A percentile compares a stretch with the other conserved stretches of the same genome.
Conservation (phyloP, 2,797 vertebrate genomes). For the Eleutherodactylus coqui region DNA sequence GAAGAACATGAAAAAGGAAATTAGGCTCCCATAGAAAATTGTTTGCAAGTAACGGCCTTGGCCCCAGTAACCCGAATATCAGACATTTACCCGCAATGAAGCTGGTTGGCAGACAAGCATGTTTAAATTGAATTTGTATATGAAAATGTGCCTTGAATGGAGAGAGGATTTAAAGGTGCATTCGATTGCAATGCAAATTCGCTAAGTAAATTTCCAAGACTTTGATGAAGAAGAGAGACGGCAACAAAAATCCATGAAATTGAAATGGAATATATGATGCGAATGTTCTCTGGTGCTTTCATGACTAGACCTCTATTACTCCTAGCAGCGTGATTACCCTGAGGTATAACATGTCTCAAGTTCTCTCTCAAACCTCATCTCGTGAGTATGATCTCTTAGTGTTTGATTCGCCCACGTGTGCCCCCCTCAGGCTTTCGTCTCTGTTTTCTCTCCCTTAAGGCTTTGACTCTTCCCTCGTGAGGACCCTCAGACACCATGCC, state of each 20-base stretch:
- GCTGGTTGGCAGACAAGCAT: not conserved
- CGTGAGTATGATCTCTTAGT: slow-evolving; percentile 10
- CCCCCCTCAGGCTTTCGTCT: slow-evolving; percentile 28
- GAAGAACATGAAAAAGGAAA: not conserved
- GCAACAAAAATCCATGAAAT: slow-evolving; percentile 36
- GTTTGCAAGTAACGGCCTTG: not conserved
- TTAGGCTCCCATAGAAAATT: not conserved
- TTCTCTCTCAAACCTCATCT: slow-evolving; percentile 26
- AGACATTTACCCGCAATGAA: not conserved
- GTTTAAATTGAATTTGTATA: not conserved
- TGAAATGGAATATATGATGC: slow-evolving; percentile 36
- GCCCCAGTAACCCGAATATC: not conserved
- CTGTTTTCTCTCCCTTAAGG: slow-evolving; percentile 5
- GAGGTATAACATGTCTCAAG: slow-evolving; percentile 31
- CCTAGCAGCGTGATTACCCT: slow-evolving; percentile 41
- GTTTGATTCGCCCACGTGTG: slow-evolving; percentile 33
- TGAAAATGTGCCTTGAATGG: slow-evolving; percentile 16
- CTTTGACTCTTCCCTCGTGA: slow-evolving; percentile 18
- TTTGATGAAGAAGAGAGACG: slow-evolving; percentile 35
- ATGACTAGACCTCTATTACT: slow-evolving; percentile 32
- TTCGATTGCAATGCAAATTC: slow-evolving; percentile 39
- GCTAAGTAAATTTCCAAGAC: slow-evolving; percentile 26
- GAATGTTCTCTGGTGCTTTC: slow-evolving; percentile 19
- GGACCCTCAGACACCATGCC: slow-evolving; percentile 24
- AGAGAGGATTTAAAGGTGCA: slow-evolving; percentile 24